Base-by-base conservation (phyloP, 2,113 vertebrate species). In the Sinocyclocheilus grahami region DNA sequence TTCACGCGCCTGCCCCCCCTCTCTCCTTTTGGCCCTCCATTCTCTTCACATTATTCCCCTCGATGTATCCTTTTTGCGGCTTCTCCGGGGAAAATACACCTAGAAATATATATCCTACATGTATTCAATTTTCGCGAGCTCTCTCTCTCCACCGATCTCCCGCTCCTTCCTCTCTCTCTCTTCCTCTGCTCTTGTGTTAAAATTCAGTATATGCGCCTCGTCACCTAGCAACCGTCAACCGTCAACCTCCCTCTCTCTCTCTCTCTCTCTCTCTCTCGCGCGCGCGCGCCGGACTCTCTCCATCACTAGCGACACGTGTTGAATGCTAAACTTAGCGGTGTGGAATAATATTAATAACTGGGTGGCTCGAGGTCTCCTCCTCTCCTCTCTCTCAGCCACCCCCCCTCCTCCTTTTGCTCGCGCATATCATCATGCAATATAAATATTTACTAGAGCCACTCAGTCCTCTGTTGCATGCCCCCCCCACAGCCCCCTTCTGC, bases 251-350 rank as follows among this genome's bases (percentile, higher is more conserved):
- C 93, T 92, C 93, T 90, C 89, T 39, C 42, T 90, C 93, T 93
- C 93, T 92, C 93, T 90, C 89, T 39, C 42, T 90, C 93, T 93
- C 93, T 92, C 93, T 90, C 89, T 39, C 84, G 27, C 27, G 60
- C 89, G 74, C 85, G 80, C 87, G 69, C 89, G 69, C 85, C 55
- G 77, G 80, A 60, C 27, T 91, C 93, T 90, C 93, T 92, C 93
- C 93, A 93, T 94, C 95, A 93, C 93, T 89, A 92, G 94, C 95
- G 95, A 95, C 95, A 96, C 95, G 95, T 96, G 95, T 96, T 96
- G 95, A 95, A 96, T 96, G 95, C 95, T 96, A 96, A 96, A 96
- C 95, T 96, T 96, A 95, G 93, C 93, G 93, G 94, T 92, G 91
- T 93, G 90, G 93, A 94, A 93, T 95, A 91, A 93, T 95, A 95